Evolutionary conservation across 2,888 invertebrate species (phyloP).

Genomic region (Morinoia aosen): DNA sequence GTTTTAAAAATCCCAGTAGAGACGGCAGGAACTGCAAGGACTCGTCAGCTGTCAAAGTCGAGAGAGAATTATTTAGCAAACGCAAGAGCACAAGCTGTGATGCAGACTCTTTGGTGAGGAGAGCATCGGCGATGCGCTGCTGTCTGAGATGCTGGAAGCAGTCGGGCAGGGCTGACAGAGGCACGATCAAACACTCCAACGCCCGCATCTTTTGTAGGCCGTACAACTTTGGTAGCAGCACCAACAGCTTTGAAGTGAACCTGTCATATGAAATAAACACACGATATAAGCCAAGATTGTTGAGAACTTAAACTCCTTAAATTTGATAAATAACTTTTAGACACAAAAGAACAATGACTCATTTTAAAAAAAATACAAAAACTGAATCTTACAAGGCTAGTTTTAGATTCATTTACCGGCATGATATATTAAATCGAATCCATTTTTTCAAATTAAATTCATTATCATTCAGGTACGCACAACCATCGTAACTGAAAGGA

Average conservation of each 20-base stretch:
- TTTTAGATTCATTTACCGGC: neutral
- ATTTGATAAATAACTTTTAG: neutral
- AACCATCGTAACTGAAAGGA: neutral
- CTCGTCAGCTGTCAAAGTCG: conserved; percentile 56
- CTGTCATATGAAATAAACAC: conserved; percentile 51
- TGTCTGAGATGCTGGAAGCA: conserved; percentile 62
- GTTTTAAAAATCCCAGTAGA: conserved; percentile 56
- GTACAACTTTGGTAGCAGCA: conserved; percentile 63
- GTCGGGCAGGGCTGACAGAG: conserved; percentile 57
- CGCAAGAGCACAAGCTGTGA: conserved; percentile 64
- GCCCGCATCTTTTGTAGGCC: conserved; percentile 60
- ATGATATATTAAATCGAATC: neutral
- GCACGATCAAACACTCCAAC: conserved; percentile 61
- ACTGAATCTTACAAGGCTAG: neutral
- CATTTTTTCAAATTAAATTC: neutral
- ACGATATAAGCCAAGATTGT: no score
- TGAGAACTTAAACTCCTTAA: neutral
- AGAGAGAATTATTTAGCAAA: conserved; percentile 59
- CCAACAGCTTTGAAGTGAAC: conserved; percentile 60
- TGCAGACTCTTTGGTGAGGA: conserved; percentile 68
- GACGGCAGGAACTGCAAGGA: conserved; percentile 64
- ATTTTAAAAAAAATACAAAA: neutral
- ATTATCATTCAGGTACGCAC: neutral
- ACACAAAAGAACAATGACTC: neutral
- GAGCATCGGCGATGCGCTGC: conserved; percentile 68